phyloP scores from a whole-genome alignment of 2,888 invertebrate species.

The Troilus luridus region DNA sequence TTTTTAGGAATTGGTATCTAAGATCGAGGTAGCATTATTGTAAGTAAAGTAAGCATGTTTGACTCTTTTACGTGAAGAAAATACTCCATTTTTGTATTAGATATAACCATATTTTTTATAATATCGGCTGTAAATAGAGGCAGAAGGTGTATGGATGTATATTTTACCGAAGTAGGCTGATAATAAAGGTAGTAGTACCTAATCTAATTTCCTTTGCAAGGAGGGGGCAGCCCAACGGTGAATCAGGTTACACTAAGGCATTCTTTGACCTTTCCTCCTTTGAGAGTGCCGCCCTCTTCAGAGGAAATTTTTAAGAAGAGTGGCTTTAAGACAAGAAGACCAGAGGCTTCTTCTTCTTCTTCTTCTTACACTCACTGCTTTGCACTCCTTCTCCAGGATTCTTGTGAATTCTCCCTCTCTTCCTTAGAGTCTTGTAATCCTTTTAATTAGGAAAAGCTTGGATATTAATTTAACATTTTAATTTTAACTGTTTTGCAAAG shows the following conservation, averaged over 20 bases:
- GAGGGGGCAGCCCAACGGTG: background rate
- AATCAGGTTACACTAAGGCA: background rate
- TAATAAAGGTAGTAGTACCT: background rate
- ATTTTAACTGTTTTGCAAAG: too few species aligned
- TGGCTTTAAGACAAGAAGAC: background rate
- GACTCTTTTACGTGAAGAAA: too few species aligned
- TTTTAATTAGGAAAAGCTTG: background rate
- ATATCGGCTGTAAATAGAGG: too few species aligned
- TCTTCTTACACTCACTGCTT: background rate
- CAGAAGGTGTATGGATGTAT: background rate
- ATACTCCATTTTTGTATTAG: too few species aligned
- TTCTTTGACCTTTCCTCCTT: constrained; percentile 6
- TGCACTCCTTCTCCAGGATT: background rate
- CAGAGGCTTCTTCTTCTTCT: background rate
- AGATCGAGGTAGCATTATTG: too few species aligned
- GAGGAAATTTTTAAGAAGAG: constrained; percentile 26
- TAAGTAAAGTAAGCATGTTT: too few species aligned
- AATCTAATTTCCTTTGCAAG: background rate
- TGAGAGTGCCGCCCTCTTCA: background rate
- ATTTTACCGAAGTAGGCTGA: background rate
- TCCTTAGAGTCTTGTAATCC: background rate
- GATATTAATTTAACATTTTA: background rate
- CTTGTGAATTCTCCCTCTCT: background rate
- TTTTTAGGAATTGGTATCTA: too few species aligned
- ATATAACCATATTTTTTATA: too few species aligned